A percentile compares a stretch with the other conserved stretches of the same genome.
phyloP scores from a whole-genome alignment of 2,797 vertebrate genomes.

The Macropodus opercularis region DNA sequence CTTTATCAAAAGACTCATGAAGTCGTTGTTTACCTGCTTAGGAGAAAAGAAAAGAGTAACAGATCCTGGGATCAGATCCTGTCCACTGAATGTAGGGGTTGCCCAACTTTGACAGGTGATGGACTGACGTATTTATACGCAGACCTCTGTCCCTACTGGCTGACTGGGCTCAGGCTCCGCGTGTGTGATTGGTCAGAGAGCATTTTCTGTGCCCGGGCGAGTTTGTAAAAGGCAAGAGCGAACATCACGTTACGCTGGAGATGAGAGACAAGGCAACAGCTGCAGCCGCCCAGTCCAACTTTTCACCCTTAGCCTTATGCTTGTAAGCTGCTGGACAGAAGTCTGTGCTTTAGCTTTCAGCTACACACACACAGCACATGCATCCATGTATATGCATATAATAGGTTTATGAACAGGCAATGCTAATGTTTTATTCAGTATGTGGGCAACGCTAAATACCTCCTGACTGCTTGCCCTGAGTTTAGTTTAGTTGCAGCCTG shows the following conservation, averaged over 20 bases:
- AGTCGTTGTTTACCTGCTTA: constrained; percentile 79
- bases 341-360: too few species aligned
- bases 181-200: constrained; percentile 70
- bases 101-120: constrained; percentile 80
- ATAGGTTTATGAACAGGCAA: not conserved
- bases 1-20: constrained; percentile 8
- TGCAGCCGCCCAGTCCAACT: constrained; percentile 64
- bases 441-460: too few species aligned
- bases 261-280: constrained; percentile 76
- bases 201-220: constrained; percentile 42
- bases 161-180: constrained; percentile 28
- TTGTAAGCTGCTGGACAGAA: not conserved
- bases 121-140: constrained; percentile 80
- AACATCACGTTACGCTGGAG: constrained; percentile 71
- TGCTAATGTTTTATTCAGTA: too few species aligned
- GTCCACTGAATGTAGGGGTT: constrained; percentile 84
- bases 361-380: constrained; percentile 1
- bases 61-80: constrained; percentile 87
- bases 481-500: too few species aligned
- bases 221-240: constrained; percentile 85
- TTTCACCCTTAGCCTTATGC: constrained; percentile 43
- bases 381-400: not conserved
- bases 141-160: constrained; percentile 74
- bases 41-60: constrained; percentile 83
- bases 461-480: too few species aligned